phyloP scores from a whole-genome alignment of 1,140 invertebrate genomes.

The Leptinotarsa texana region DNA sequence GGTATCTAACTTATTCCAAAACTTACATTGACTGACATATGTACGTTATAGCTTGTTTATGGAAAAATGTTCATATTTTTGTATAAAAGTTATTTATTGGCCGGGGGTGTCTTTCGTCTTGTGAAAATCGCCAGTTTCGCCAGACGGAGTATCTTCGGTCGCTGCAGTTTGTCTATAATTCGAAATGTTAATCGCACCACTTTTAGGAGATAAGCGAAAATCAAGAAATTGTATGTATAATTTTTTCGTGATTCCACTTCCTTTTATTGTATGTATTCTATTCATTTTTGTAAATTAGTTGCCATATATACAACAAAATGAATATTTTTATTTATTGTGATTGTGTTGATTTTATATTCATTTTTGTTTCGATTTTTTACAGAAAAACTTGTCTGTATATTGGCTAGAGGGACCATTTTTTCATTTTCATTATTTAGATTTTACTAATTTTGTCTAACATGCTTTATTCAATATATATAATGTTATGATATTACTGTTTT shows the following conservation, averaged over 20 bases:
- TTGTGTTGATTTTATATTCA: conserved; percentile 28
- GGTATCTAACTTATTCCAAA: conserved; percentile 47
- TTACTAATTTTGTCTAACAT: conserved; percentile 51
- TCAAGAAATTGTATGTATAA: conserved; percentile 8
- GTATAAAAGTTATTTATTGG: conserved; percentile 50
- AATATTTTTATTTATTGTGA: conserved; percentile 40
- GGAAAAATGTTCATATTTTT: conserved; percentile 53
- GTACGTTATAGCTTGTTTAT: conserved; percentile 47
- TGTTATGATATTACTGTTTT: conserved; percentile 28
- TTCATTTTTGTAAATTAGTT: conserved; percentile 33
- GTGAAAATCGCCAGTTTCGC: conserved; percentile 42
- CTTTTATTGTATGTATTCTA: neutral
- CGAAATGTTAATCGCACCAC: conserved; percentile 30
- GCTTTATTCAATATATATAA: conserved; percentile 38
- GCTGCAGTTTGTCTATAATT: conserved; percentile 30
- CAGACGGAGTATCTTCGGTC: conserved; percentile 26
- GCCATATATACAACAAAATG: conserved; percentile 45
- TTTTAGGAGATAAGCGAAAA: conserved; percentile 15
- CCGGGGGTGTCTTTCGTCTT: conserved; percentile 26
- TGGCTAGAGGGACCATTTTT: conserved; percentile 50
- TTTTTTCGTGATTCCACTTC: neutral
- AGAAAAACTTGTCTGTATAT: conserved; percentile 38
- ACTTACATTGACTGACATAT: conserved; percentile 52
- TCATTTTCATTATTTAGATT: conserved; percentile 41
- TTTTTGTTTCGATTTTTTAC: conserved; percentile 36